phyloP scores from a whole-genome alignment of 2,888 invertebrate species.

The Eledona agricola region DNA sequence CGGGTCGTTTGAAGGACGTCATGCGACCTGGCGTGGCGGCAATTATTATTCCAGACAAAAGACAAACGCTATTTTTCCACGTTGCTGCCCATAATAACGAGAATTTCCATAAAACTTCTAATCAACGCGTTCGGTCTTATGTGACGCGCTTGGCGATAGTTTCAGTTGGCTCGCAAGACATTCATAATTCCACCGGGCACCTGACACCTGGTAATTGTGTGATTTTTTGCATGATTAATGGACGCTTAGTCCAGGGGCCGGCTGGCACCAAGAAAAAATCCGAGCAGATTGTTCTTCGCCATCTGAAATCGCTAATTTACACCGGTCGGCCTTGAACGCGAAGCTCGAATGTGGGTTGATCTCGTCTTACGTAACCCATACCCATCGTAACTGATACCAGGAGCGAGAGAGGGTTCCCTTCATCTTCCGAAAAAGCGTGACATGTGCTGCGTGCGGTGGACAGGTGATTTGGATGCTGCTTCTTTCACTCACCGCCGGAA shows the following conservation, averaged over 20 bases:
- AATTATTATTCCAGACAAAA: constrained; percentile 24
- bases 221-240: constrained; percentile 11
- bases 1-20: constrained; percentile 14
- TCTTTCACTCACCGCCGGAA: no score
- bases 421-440: constrained; percentile 14
- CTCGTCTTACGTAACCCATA: constrained; percentile 27
- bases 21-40: constrained; percentile 16
- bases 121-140: constrained; percentile 14
- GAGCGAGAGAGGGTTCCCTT: no score
- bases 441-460: neutral
- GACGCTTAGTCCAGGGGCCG: no score
- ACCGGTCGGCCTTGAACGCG: constrained; percentile 31
- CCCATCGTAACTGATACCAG: constrained; percentile 18
- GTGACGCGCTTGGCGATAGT: constrained; percentile 14
- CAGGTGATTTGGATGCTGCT: no score
- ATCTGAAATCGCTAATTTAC: constrained; percentile 24
- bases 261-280: constrained; percentile 5
- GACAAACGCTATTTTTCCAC: constrained; percentile 17
- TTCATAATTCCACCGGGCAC: constrained; percentile 5
- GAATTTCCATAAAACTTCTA: constrained; percentile 25
- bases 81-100: constrained; percentile 4
- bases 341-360: constrained; percentile 29
- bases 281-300: constrained; percentile 19
- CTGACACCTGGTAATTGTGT: constrained; percentile 3
- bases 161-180: neutral